Evolutionary conservation across 2,797 vertebrate species (phyloP), one percentile per base, ranked within the genome.

Genomic region (Onychomys arenicola): DNA sequence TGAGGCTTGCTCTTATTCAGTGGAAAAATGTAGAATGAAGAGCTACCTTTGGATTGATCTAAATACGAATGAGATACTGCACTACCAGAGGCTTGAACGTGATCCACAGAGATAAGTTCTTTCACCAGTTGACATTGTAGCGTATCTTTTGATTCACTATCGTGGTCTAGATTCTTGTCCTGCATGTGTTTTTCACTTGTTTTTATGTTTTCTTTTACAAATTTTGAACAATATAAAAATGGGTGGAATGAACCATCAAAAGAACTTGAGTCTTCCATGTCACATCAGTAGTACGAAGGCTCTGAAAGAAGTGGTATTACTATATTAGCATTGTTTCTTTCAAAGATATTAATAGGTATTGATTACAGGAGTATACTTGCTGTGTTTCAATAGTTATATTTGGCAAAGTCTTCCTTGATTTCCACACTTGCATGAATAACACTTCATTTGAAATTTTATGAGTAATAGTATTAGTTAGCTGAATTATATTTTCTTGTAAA

Each of bases 401-500:
- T 86, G 34, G 19, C 69, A 85, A 37, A 32, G 34, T 46, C 32
- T 92, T 89, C 5, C 52, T 32, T 75, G 84, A 91, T 37, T 89
- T 67, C 19, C 1, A 55, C 76, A 57, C 4, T 81, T 75, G 17
- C 29, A 90, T 94, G 32, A 49, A 43, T 81, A 89, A 6, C 5
- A 17, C 6, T 86, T 67, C 8, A 10, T 90, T 94, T 86, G 29
- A 23, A 71, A 52, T 46, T 23, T 82, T 86, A 6, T 61, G 3
- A 55, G 16, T 32, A 81, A 92, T 14, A 85, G 1, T 10, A 27
- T 76, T 27, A 85, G 46, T 71, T 76, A 90, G 46, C 29, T 57
- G 59, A 8, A 49, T 86, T 76, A 92, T 3, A 2, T 10, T 78
- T 67, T 92, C 52, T 63, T 95, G 89, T 90, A 90, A 90, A 90